Conservation (phyloP, 1,140 invertebrate species). For the Neotoxoptera formosana region DNA sequence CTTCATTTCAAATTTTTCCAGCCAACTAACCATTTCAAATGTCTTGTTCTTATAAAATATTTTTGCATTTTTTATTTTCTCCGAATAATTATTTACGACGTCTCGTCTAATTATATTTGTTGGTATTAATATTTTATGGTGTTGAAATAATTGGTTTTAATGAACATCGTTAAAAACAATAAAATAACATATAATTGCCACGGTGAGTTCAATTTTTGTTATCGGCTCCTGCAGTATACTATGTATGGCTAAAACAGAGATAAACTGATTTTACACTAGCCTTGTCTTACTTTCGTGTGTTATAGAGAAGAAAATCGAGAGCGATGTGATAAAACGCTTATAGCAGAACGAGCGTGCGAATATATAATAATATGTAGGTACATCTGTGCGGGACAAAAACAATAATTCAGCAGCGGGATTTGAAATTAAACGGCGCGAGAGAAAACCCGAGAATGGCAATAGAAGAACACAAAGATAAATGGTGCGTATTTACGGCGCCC, state of each 20-base stretch:
- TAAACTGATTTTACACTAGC: not conserved
- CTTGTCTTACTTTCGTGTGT: not conserved
- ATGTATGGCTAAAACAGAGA: not conserved
- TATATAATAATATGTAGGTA: not conserved
- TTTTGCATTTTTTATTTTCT: no score
- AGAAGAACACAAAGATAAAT: not conserved
- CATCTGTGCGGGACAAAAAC: not conserved
- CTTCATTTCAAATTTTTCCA: no score
- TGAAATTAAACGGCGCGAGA: not conserved
- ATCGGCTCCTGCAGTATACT: not conserved
- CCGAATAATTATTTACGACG: not conserved
- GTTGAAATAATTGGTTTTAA: not conserved
- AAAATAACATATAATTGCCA: not conserved
- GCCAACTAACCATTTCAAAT: no score
- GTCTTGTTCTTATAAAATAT: no score
- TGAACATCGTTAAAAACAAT: not conserved
- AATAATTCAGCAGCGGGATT: not conserved
- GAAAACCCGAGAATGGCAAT: not conserved
- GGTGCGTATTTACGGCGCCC: not conserved
- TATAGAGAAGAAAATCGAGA: not conserved
- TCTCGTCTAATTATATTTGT: no score
- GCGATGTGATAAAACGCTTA: not conserved
- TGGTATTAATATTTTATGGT: no score
- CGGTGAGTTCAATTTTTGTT: not conserved
- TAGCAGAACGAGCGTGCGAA: not conserved